A percentile compares a stretch with the other conserved stretches of the same genome.
phyloP scores from a whole-genome alignment of 2,797 vertebrate species.

The Falco naumanni region DNA sequence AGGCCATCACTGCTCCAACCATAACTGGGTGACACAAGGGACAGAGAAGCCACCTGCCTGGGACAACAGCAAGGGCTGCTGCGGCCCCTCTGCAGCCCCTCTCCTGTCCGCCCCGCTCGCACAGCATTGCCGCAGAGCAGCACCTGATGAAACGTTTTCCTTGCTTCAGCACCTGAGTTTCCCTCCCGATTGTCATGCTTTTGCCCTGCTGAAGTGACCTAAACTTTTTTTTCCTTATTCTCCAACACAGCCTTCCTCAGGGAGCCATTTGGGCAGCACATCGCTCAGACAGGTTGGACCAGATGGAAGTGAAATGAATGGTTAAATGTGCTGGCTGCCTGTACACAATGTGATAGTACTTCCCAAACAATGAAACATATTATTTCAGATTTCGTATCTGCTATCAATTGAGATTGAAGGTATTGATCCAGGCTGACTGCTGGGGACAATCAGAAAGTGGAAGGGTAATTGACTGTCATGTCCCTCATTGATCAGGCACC shows the following conservation, averaged over 20 bases:
- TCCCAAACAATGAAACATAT: neutral
- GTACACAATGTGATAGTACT: neutral
- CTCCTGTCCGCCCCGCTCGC: rapidly evolving
- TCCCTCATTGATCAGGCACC: slow-evolving; percentile 62
- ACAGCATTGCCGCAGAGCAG: rapidly evolving
- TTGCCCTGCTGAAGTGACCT: neutral
- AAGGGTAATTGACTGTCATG: slow-evolving; percentile 76
- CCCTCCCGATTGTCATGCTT: neutral
- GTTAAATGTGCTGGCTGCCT: neutral
- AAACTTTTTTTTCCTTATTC: neutral
- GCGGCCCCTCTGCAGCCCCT: neutral
- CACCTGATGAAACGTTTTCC: neutral
- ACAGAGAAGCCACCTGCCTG: neutral
- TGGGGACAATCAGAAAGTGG: slow-evolving; percentile 73
- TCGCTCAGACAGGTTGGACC: rapidly evolving
- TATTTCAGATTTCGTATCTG: slow-evolving; percentile 51
- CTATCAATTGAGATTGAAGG: slow-evolving; percentile 75
- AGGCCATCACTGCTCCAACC: neutral
- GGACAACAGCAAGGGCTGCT: neutral
- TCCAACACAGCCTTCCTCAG: neutral
- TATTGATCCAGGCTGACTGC: slow-evolving; percentile 76
- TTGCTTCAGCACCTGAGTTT: neutral
- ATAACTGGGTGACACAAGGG: neutral
- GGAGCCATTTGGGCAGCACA: neutral
- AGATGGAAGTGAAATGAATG: neutral